These are phyloP conservation scores for Ophthalmolycus amberensis DNA, from an alignment of 2,113 vertebrate species.

Conservation along the genomic window DNA sequence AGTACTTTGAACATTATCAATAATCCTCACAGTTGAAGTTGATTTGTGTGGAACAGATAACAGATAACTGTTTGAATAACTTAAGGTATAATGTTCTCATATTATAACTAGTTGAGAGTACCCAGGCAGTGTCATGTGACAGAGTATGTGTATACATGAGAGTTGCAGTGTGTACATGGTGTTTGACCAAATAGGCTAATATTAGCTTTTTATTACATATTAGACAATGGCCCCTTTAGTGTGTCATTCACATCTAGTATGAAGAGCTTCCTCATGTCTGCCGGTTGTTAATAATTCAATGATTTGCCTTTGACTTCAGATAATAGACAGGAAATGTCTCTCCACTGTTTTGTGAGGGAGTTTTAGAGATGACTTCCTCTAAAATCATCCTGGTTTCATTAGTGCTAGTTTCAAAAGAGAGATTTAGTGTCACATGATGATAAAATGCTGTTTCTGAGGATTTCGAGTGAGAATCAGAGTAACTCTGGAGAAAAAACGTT, in stretches of 20 bases:
- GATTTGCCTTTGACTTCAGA: slow-evolving; percentile 12
- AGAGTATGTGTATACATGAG: not conserved
- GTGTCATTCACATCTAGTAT: not conserved
- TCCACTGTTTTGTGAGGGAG: not conserved
- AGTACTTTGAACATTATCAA: not conserved
- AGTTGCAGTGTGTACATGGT: not conserved
- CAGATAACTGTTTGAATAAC: not conserved
- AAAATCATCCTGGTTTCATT: slow-evolving; percentile 42
- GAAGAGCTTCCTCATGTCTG: slow-evolving; percentile 1
- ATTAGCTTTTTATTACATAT: slow-evolving; percentile 2
- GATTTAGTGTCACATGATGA: slow-evolving; percentile 37
- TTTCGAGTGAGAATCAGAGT: slow-evolving; percentile 18
- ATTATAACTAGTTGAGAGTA: not conserved
- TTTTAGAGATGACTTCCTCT: not conserved
- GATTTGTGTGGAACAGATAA: not conserved
- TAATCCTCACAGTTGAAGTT: not conserved
- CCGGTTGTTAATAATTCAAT: not conserved
- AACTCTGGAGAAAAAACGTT: not conserved
- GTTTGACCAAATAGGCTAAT: not conserved
- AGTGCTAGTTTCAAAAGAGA: slow-evolving; percentile 8
- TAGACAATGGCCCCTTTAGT: not conserved
- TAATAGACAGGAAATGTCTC: slow-evolving; percentile 6
- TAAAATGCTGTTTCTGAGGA: slow-evolving; percentile 3
- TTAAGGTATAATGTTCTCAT: not conserved
- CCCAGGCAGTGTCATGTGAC: not conserved